Evolutionary conservation across 2,888 invertebrate genomes (phyloP).

Genomic region (Arctia plantaginis): DNA sequence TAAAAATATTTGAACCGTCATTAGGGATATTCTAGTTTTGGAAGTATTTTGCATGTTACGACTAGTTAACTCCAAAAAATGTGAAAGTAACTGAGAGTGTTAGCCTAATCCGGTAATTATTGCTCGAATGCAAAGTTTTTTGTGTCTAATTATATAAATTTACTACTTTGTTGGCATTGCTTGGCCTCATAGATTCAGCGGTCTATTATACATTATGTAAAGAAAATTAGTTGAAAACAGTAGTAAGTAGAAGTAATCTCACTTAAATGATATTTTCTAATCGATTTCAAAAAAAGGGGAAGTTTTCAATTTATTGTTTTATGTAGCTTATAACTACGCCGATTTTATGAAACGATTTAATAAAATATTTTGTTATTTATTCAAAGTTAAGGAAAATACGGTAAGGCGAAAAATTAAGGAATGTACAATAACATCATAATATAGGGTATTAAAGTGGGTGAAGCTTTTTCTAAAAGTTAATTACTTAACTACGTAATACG

Average conservation of each 20-base stretch:
- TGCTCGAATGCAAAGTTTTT: background rate
- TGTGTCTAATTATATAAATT: background rate
- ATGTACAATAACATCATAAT: background rate
- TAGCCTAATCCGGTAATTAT: background rate
- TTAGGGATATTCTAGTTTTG: background rate
- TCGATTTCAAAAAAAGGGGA: background rate
- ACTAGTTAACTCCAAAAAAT: background rate
- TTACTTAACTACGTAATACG: background rate
- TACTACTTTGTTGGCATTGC: background rate
- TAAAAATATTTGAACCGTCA: background rate
- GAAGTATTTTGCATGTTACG: background rate
- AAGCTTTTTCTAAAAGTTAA: background rate
- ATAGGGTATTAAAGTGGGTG: background rate
- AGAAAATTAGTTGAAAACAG: background rate
- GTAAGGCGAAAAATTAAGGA: background rate
- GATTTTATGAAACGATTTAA: too few relatives aligned
- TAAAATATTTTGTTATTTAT: too few relatives aligned
- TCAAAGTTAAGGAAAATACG: background rate
- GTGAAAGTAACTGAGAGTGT: conserved; percentile 1
- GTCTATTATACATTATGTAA: background rate
- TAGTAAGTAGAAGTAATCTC: background rate
- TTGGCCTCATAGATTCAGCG: background rate
- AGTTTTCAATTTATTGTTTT: background rate
- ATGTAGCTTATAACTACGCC: background rate
- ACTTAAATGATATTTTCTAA: background rate